Base-by-base conservation (phyloP, 2,888 invertebrate species). In the Lasioglossum figueresi region DNA sequence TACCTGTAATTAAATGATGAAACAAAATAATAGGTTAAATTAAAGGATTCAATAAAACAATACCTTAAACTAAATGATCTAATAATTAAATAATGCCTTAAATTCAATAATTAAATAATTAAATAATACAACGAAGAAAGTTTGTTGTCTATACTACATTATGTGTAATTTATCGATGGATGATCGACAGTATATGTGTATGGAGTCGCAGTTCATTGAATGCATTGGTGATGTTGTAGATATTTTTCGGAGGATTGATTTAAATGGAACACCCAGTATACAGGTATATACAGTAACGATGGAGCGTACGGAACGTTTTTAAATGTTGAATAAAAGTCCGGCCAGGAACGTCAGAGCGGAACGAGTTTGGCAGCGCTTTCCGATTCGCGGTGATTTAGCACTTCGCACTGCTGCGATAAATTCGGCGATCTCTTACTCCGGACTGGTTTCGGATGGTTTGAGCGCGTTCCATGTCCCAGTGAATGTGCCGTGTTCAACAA, bases 281-380 rank as follows among this genome's bases (percentile, higher is more conserved):
- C 23, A 56, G 1, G 59, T 23, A 48, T 59, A 27, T 5, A 14
- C 59, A 4, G 59, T 4, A 59, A 27, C 59, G 14, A n/a, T 10
- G 23, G 10, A 52, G 52, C 52, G 52, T n/a, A 52, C 59, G 14
- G 27, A 14, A 59, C 59, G 27, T 59, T 59, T 59, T 27, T 59
- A 59, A 59, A 59, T 59, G 59, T 59, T 59, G 59, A 59, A 59
- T 59, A 59, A 59, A 27, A 59, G 59, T 27, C 59, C 59, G 59
- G 27, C 59, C 27, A 27, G 59, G 59, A 59, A 27, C 59, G 59
- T 27, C 59, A 27, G 59, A 5, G 59, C 59, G 59, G n/a, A 59
- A 59, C 59, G 59, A 59, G 59, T 59, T 59, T 59, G 59, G 27
- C 59, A 68, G 12, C 27, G 59, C 27, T 59, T 59, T 27, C 59